Evolutionary conservation across 2,797 vertebrate species (phyloP), one percentile per base, ranked within the genome.

Genomic region (Danio kyathit): DNA sequence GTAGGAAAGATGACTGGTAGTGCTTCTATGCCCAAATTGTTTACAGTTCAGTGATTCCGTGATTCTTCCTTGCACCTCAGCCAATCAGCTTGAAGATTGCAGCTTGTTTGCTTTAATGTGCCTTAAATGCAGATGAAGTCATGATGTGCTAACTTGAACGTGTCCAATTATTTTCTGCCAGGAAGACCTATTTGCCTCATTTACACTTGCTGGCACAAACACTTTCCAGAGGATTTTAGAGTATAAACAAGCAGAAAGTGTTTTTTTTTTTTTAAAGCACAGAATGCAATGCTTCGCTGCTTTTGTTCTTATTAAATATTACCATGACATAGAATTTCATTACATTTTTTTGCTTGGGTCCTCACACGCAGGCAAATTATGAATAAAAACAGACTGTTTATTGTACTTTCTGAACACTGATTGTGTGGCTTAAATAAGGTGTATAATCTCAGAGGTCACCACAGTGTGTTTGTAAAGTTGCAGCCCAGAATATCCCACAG

Each of bases 21-120:
- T 59, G 19, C 51, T 38, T 3, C 48, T 4, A 21, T 69, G 14
- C 8, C 48, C 13, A 51, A 70, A 52, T 3, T 3, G 16, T 38
- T 29, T 13, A 7, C 5, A 5, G 48, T 43, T 41, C 6, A 2
- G 48, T 14, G 14, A 59, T 57, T 29, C 1, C 29, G 29, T 29
- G 29, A 29, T 29, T 29, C 29, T 29, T 29, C 29, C 29, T 29
- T 40, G 21, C 48, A n/a, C 56, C 19, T 16, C 48, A 29, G 13
- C 67, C 64, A 41, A 43, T 80, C 21, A 52, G 46, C 4, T 29
- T 41, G 54, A 66, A 67, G 67, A 74, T 70, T 29, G 9, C 9
- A 40, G 6, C 60, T 40, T 72, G 46, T 79, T 84, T 29, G 8
- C 13, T 64, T 67, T 59, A 82, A 41, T 76, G 66, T 51, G 1